Evolutionary conservation across 30 jellyfish, hydroid and myxozoan genomes (phyloP).

Genomic region (Aurelia coerulea): DNA sequence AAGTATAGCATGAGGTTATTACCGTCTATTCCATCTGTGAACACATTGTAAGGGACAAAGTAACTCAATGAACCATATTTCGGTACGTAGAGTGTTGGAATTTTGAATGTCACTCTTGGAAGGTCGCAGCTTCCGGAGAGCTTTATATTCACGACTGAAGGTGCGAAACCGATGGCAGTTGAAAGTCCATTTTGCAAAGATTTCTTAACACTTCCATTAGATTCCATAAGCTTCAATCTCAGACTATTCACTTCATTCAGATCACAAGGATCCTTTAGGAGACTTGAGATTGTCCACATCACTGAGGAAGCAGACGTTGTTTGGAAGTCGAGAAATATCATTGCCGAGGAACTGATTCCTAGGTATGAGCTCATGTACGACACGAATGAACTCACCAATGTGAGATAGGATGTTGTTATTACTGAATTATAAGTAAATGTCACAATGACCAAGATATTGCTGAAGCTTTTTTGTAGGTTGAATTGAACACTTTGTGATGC

Average conservation of each 20-base stretch:
- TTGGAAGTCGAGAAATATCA: not conserved
- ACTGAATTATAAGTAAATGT: conserved; percentile 34
- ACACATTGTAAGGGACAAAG: conserved; percentile 64
- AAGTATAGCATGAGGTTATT: conserved; percentile 23
- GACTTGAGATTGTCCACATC: conserved; percentile 35
- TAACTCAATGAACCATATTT: conserved; percentile 56
- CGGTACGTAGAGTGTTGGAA: conserved; percentile 71
- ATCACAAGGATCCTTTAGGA: conserved; percentile 50
- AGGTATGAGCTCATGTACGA: conserved; percentile 52
- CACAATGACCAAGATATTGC: conserved; percentile 11
- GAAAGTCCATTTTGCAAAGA: conserved; percentile 19
- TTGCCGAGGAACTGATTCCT: conserved; percentile 14
- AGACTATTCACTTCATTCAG: conserved; percentile 19
- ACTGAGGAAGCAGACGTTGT: conserved; percentile 21
- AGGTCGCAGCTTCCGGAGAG: conserved; percentile 57
- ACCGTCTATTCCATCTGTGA: conserved; percentile 59
- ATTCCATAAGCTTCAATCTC: conserved; percentile 11
- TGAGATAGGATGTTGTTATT: conserved; percentile 10
- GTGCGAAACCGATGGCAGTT: conserved; percentile 16
- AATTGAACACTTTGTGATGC: conserved; percentile 10
- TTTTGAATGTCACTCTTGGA: conserved; percentile 63
- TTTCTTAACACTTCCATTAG: conserved; percentile 30
- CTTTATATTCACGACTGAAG: conserved; percentile 27
- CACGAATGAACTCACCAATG: conserved; percentile 38
- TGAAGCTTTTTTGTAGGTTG: not conserved